Evolutionary conservation across 2,888 invertebrate species (phyloP), one percentile per base, ranked within the genome.

Genomic region (Eilema depressum): DNA sequence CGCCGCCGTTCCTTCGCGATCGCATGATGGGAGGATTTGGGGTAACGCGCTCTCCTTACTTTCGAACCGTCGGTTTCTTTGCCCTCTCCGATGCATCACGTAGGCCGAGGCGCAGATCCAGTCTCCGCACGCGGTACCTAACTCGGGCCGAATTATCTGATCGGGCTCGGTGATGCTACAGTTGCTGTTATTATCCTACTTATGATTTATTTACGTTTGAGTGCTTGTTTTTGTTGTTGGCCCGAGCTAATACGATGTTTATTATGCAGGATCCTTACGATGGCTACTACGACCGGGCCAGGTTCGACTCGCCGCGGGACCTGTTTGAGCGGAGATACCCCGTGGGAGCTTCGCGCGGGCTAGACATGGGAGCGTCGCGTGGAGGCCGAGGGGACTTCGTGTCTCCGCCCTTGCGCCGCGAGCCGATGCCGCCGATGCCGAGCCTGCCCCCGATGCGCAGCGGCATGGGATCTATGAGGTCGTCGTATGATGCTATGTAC

Each of bases 21-120:
- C 97, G 98, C 96, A 97, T 98, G 96, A 98, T 98, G 97, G 98
- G 98, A 96, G 97, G 98, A 96, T 97, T 97, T 96, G 97, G 97
- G 97, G 97, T 97, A 95, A 97, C 97, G 96, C 95, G 95, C 88
- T 91, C 87, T 85, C 83, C 83, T 88, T 88, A 87, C 83, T 73
- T 73, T 84, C 88, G 85, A 83, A 80, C 86, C 90, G 87, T 82
- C 89, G 87, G 88, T 90, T 85, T 79, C 76, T 80, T 77, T 74
- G 75, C 80, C 78, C 84, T 86, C 83, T 80, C 74, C 83, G 76
- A 78, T 80, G 90, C 92, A 90, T 90, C 91, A 86, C 83, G 90
- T 90, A 90, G 90, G 88, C 90, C 90, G 89, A 89, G 92, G 91
- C 91, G 91, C 85, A 86, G 85, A 86, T 84, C 71, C 76, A 78